Evolutionary conservation across 1,140 invertebrate genomes (phyloP).

Genomic region (Scaptomyza graminum): DNA sequence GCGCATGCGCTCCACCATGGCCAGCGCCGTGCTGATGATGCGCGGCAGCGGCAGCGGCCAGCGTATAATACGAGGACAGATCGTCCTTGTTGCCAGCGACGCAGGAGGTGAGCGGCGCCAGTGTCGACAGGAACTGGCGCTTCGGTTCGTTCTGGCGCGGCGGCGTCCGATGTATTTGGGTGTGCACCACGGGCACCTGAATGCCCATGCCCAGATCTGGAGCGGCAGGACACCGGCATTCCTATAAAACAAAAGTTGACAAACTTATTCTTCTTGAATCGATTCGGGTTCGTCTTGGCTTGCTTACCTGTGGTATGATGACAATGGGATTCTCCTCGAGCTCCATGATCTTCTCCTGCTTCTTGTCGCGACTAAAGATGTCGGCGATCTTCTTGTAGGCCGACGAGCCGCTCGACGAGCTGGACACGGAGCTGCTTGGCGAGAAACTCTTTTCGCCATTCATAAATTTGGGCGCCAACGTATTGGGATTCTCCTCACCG

Average conservation of each 20-base stretch:
- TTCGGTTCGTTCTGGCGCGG: constrained; percentile 84
- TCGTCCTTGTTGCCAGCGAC: constrained; percentile 87
- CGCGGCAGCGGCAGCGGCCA: constrained; percentile 85
- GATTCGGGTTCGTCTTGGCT: no score
- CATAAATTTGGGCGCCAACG: constrained; percentile 73
- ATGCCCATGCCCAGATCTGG: constrained; percentile 86
- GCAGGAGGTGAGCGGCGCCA: constrained; percentile 90
- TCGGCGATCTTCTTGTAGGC: constrained; percentile 89
- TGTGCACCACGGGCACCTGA: constrained; percentile 81
- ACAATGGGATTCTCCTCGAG: constrained; percentile 84
- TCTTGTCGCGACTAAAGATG: constrained; percentile 86
- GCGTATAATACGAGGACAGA: constrained; percentile 89
- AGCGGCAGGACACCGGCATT: constrained; percentile 83
- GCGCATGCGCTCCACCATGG: constrained; percentile 41
- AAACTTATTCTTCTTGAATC: no score
- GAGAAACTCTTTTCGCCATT: constrained; percentile 85
- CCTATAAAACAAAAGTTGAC: constrained; percentile 51
- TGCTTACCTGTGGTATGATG: constrained; percentile 80
- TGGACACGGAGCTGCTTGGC: constrained; percentile 85
- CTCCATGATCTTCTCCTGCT: constrained; percentile 83
- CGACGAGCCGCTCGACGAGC: constrained; percentile 85
- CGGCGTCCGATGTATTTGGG: constrained; percentile 81
- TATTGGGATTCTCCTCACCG: constrained; percentile 84
- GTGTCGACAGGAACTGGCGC: constrained; percentile 89
- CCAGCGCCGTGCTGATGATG: constrained; percentile 67